Evolutionary conservation across 2,113 vertebrate species (phyloP).

Genomic region (Potamarius usumacintae): DNA sequence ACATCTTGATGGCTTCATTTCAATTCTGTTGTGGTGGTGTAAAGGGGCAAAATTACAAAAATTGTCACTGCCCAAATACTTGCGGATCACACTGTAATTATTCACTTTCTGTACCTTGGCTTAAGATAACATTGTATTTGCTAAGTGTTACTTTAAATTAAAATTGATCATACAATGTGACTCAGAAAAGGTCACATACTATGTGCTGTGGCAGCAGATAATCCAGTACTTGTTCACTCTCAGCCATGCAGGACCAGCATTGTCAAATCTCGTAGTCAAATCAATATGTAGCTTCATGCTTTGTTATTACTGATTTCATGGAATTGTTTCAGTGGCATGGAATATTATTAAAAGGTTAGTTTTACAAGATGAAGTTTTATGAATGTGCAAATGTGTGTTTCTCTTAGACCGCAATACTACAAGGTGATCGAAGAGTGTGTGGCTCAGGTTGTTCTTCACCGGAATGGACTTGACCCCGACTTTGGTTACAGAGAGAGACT

Average conservation of each 20-base stretch:
- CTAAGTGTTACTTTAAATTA: background rate
- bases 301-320: conserved; percentile 58
- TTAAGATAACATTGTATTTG: background rate
- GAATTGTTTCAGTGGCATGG: conserved; percentile 50
- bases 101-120: background rate
- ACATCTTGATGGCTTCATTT: background rate
- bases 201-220: background rate
- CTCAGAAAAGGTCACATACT: background rate
- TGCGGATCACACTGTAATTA: background rate
- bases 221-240: background rate
- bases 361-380: conserved; percentile 33
- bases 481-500: conserved; percentile 88
- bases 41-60: background rate
- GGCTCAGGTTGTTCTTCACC: conserved; percentile 91
- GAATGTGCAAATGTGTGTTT: background rate
- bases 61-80: background rate
- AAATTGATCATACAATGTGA: background rate
- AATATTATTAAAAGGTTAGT: conserved; percentile 33
- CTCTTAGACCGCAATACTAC: conserved; percentile 91
- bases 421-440: conserved; percentile 96
- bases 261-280: conserved; percentile 28
- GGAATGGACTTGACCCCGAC: conserved; percentile 91
- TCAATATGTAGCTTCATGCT: conserved; percentile 33
- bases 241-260: too few relatives aligned
- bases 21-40: background rate